Evolutionary conservation across 1,140 invertebrate species (phyloP).

Genomic region (Temnothorax curvispinosus): DNA sequence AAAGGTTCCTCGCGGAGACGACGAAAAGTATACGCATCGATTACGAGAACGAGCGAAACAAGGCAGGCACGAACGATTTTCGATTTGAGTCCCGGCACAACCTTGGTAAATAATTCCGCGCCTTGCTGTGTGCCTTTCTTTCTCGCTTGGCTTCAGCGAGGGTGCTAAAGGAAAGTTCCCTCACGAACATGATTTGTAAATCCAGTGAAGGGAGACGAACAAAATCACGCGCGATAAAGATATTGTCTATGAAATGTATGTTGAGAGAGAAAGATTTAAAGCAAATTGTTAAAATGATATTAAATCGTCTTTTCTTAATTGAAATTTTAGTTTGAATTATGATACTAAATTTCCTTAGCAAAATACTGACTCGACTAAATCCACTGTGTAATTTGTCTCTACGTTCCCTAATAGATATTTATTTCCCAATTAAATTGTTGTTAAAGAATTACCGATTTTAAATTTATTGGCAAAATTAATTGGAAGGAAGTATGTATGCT

Average conservation of each 20-base stretch:
- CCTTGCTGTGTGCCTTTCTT: conserved; percentile 10
- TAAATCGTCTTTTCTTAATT: background rate
- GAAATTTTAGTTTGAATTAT: background rate
- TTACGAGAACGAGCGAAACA: conserved; percentile 42
- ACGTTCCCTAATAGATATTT: background rate
- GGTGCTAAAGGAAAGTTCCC: conserved; percentile 56
- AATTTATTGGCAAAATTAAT: background rate
- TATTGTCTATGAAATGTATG: background rate
- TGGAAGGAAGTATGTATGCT: too few relatives aligned
- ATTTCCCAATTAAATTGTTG: background rate
- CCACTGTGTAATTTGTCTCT: background rate
- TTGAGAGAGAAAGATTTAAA: background rate
- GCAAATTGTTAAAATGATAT: background rate
- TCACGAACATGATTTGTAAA: conserved; percentile 62
- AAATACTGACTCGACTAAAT: background rate
- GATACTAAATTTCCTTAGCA: background rate
- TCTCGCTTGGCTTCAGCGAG: background rate
- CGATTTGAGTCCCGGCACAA: conserved; percentile 46
- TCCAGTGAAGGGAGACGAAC: conserved; percentile 25
- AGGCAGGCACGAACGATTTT: conserved; percentile 20
- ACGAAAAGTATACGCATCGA: conserved; percentile 64
- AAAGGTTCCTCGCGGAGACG: background rate
- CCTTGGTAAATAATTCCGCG: conserved; percentile 68
- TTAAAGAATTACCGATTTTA: background rate
- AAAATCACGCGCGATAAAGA: background rate